Conservation (phyloP, 2,888 invertebrate species). For the Hirtodrosophila cameraria region DNA sequence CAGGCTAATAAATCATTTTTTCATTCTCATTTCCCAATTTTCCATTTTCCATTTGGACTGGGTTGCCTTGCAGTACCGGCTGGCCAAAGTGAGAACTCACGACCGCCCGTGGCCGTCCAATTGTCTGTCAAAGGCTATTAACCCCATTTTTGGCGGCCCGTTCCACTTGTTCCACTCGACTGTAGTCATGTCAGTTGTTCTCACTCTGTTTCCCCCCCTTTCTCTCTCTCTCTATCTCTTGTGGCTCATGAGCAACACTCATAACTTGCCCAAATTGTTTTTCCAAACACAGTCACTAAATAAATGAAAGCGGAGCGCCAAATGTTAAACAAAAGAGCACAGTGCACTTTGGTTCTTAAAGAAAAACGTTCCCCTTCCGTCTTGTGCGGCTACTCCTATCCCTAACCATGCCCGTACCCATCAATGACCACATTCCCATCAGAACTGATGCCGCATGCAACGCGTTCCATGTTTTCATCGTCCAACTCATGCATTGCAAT, state of each 20-base stretch:
- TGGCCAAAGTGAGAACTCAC: constrained; percentile 75
- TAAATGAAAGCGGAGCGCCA: constrained; percentile 46
- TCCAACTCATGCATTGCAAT: constrained; percentile 11
- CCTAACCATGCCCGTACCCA: neutral
- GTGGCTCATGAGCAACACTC: constrained; percentile 22
- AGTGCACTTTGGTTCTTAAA: constrained; percentile 21
- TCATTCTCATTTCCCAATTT: constrained; percentile 56
- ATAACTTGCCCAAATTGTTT: constrained; percentile 52
- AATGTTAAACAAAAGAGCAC: constrained; percentile 44
- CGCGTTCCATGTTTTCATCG: constrained; percentile 50
- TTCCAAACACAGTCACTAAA: constrained; percentile 38
- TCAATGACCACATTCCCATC: constrained; percentile 38
- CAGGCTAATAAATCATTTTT: constrained; percentile 71
- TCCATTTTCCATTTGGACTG: constrained; percentile 20
- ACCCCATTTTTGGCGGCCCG: constrained; percentile 63
- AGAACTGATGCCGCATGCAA: constrained; percentile 14
- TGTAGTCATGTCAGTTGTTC: constrained; percentile 21
- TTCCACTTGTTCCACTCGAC: constrained; percentile 67
- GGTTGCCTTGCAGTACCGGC: neutral
- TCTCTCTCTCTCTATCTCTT: neutral
- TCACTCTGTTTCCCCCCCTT: constrained; percentile 1
- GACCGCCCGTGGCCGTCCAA: constrained; percentile 65
- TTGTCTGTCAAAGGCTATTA: constrained; percentile 74
- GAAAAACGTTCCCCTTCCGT: neutral
- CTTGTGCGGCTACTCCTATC: no score